Conservation (phyloP, 2,888 invertebrate species). For the Eupithecia inturbata region DNA sequence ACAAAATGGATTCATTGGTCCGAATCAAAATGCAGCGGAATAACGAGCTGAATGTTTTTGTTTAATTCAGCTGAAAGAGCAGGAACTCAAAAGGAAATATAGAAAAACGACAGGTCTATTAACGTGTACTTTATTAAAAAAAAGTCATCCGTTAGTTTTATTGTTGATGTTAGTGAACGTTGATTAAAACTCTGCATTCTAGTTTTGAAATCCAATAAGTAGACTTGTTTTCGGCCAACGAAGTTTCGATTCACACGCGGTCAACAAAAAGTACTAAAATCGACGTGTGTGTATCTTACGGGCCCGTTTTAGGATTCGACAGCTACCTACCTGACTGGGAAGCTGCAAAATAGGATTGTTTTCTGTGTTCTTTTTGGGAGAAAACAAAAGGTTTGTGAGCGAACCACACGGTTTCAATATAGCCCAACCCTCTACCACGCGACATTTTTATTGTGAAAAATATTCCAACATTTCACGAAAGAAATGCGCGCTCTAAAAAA, state of each 20-base stretch:
- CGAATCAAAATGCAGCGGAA: conserved; percentile 31
- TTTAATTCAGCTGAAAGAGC: conserved; percentile 36
- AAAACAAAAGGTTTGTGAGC: conserved; percentile 57
- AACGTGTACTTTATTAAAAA: not conserved
- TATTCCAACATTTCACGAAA: conserved; percentile 17
- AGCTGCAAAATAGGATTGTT: conserved; percentile 51
- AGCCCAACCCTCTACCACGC: conserved; percentile 38
- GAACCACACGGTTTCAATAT: conserved; percentile 46
- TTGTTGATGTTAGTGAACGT: not conserved
- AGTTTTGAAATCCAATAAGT: not conserved
- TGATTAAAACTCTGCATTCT: not conserved
- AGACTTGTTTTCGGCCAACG: not conserved
- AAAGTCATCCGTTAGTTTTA: not conserved
- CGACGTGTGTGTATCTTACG: conserved; percentile 45
- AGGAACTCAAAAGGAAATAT: conserved; percentile 7
- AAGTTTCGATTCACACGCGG: not conserved
- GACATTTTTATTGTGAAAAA: conserved; percentile 24
- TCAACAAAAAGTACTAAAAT: conserved; percentile 48
- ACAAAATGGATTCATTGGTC: conserved; percentile 31
- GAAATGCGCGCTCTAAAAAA: conserved; percentile 23
- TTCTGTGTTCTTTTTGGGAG: conserved; percentile 52
- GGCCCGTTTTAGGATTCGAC: conserved; percentile 54
- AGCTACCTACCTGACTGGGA: conserved; percentile 53
- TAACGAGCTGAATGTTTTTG: conserved; percentile 32
- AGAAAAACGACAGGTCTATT: conserved; percentile 12